phyloP scores from a whole-genome alignment of 2,888 invertebrate genomes.

The Monochamus alternatus region DNA sequence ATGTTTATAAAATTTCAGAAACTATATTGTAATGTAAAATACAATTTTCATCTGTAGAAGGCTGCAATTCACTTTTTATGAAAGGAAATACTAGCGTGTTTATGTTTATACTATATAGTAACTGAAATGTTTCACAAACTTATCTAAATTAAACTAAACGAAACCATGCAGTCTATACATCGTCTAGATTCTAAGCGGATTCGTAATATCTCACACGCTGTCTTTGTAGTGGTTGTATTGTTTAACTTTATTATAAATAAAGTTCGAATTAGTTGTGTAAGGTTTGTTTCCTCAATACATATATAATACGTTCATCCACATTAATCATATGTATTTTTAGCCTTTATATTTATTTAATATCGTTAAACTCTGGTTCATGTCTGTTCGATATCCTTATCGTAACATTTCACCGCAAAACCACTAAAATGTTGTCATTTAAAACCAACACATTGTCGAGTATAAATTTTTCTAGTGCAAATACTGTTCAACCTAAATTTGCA shows the following conservation, averaged over 20 bases:
- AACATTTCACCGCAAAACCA: constrained; percentile 20
- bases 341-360: constrained; percentile 24
- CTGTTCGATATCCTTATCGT: constrained; percentile 19
- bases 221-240: constrained; percentile 28
- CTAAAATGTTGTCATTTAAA: constrained; percentile 31
- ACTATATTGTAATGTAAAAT: too few relatives aligned
- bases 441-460: constrained; percentile 15
- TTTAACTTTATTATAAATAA: constrained; percentile 27
- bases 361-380: constrained; percentile 16
- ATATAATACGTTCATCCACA: constrained; percentile 1
- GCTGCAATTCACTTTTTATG: not conserved
- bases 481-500: constrained; percentile 2
- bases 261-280: constrained; percentile 22
- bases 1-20: too few relatives aligned
- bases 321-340: constrained; percentile 25
- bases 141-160: not conserved
- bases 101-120: not conserved
- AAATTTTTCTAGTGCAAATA: constrained; percentile 14
- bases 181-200: constrained; percentile 20
- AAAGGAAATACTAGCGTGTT: not conserved
- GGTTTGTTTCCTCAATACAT: constrained; percentile 14
- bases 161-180: constrained; percentile 26
- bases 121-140: not conserved
- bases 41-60: too few relatives aligned
- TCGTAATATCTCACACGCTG: constrained; percentile 10